These are phyloP conservation scores for Onychomys arenicola DNA, from an alignment of 2,797 vertebrate genomes.

Conservation along the genomic window DNA sequence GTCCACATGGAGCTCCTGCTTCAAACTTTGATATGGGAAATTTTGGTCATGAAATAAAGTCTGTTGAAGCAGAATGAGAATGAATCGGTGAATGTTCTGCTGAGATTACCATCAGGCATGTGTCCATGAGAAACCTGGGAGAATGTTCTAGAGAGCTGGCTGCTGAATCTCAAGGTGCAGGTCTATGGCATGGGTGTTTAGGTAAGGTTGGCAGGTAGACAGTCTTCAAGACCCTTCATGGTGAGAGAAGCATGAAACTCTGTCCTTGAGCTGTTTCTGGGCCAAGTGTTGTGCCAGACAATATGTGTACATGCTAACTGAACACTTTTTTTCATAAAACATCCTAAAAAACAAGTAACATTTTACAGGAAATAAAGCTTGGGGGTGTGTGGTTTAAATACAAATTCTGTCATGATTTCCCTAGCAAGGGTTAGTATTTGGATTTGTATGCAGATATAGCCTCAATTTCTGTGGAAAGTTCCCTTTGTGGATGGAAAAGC, in stretches of 20 bases:
- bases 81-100: background rate
- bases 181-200: background rate
- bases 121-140: background rate
- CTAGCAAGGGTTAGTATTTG: background rate
- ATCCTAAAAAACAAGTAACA: background rate
- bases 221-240: background rate
- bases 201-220: background rate
- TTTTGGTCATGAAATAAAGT: background rate
- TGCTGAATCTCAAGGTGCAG: rapidly evolving
- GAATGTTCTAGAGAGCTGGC: rapidly evolving
- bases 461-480: background rate
- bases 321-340: background rate
- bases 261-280: background rate
- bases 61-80: background rate
- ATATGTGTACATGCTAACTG: background rate
- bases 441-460: background rate
- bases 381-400: background rate
- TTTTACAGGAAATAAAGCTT: background rate
- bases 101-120: background rate
- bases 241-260: background rate
- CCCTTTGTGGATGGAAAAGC: background rate
- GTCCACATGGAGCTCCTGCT: background rate
- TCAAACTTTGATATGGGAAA: background rate
- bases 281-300: rapidly evolving
- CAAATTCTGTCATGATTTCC: background rate